Conservation (phyloP, 2,888 invertebrate species). For the Corbicula japonica region DNA sequence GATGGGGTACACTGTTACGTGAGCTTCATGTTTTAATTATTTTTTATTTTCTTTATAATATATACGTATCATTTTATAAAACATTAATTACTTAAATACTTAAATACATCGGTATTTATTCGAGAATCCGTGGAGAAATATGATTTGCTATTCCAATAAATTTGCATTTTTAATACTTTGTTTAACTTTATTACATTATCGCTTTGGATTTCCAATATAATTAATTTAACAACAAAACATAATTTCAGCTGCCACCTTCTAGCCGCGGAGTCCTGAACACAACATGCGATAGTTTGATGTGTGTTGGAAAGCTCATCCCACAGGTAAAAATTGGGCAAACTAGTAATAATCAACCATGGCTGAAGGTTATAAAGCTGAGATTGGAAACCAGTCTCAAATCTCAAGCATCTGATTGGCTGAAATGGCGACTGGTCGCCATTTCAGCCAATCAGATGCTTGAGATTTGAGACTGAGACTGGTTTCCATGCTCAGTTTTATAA, state of each 20-base stretch:
- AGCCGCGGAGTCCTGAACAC: slow-evolving; percentile 66
- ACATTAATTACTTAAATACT: not conserved
- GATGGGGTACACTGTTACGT: not conserved
- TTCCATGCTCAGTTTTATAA: too few species aligned
- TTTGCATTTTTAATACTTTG: not conserved
- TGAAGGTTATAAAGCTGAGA: not conserved
- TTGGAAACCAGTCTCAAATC: not conserved
- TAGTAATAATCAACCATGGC: not conserved
- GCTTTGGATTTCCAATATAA: not conserved
- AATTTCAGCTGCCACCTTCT: slow-evolving; percentile 64
- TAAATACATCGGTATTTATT: not conserved
- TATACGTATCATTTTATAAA: not conserved
- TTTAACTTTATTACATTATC: not conserved
- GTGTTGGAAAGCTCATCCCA: slow-evolving; percentile 66
- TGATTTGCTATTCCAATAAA: not conserved
- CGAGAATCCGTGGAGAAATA: not conserved
- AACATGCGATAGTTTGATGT: slow-evolving; percentile 62
- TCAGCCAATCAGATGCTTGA: too few species aligned
- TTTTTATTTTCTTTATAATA: not conserved
- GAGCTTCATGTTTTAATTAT: not conserved
- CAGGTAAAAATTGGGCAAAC: slow-evolving; percentile 41
- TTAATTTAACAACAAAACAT: not conserved
- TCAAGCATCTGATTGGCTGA: too few species aligned
- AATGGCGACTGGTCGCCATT: too few species aligned
- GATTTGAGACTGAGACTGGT: too few species aligned